Percentiles rank a stretch among this genome's conserved stretches.
Evolutionary conservation across 2,113 vertebrate species (phyloP).

Genomic region (Solea senegalensis): DNA sequence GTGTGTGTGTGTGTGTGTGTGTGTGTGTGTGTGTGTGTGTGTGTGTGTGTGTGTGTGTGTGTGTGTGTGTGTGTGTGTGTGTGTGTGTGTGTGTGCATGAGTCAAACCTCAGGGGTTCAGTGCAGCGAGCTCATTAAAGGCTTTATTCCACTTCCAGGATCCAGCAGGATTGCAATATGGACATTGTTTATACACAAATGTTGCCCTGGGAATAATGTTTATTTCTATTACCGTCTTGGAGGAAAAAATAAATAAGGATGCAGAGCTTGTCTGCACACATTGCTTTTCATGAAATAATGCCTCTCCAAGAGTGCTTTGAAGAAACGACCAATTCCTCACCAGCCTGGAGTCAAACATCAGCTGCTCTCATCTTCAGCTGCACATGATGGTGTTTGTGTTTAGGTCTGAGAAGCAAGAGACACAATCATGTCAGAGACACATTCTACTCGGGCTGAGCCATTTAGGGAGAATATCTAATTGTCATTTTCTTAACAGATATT

Average conservation of each 20-base stretch:
- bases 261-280: slow-evolving; percentile 57
- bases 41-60: slow-evolving; percentile 20
- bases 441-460: no score
- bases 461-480: no score
- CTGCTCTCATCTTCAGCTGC: slow-evolving; percentile 29
- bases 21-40: slow-evolving; percentile 20
- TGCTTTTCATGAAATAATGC: slow-evolving; percentile 77
- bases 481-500: no score
- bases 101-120: slow-evolving; percentile 73
- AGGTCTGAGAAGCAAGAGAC: background rate
- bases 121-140: slow-evolving; percentile 81
- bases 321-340: slow-evolving; percentile 50
- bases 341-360: slow-evolving; percentile 46
- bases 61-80: slow-evolving; percentile 29
- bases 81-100: slow-evolving; percentile 31
- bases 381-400: background rate
- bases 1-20: slow-evolving; percentile 29
- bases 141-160: slow-evolving; percentile 79
- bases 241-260: slow-evolving; percentile 9
- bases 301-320: slow-evolving; percentile 75
- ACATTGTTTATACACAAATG: slow-evolving; percentile 81
- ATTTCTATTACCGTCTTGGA: slow-evolving; percentile 73
- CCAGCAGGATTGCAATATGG: slow-evolving; percentile 71
- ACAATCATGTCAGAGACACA: slow-evolving; percentile 26
- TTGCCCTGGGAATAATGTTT: slow-evolving; percentile 78